These are phyloP conservation scores for Drosophila subquinaria DNA, from an alignment of 2,888 invertebrate genomes.

Conservation along the genomic window DNA sequence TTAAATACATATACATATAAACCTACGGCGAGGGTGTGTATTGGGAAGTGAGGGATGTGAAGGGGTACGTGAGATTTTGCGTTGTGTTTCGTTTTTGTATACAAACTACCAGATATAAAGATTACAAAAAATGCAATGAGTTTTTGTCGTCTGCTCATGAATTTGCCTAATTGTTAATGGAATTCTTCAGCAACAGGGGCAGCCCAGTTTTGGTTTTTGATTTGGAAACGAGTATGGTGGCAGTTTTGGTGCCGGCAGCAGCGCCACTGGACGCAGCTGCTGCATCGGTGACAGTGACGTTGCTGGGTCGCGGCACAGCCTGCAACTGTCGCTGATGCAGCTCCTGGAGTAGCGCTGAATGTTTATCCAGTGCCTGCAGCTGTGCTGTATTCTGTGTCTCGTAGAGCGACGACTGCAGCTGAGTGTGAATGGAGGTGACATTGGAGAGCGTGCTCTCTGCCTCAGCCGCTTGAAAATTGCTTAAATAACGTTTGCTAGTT, in stretches of 20 bases:
- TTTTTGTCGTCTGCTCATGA: conserved; percentile 25
- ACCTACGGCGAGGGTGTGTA: conserved; percentile 37
- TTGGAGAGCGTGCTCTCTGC: conserved; percentile 85
- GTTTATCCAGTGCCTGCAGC: conserved; percentile 78
- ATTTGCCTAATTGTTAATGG: conserved; percentile 83
- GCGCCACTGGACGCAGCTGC: conserved; percentile 40
- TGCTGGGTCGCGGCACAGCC: conserved; percentile 41
- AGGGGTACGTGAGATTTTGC: conserved; percentile 9
- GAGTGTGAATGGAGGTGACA: conserved; percentile 85
- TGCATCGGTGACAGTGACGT: conserved; percentile 31
- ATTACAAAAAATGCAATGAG: conserved; percentile 68
- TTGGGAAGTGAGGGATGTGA: conserved; percentile 5
- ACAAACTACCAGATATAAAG: conserved; percentile 77
- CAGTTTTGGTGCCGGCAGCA: conserved; percentile 82
- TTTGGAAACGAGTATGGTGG: conserved; percentile 86
- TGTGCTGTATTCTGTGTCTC: conserved; percentile 78
- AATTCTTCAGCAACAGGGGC: conserved; percentile 85
- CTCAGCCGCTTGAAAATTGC: conserved; percentile 76
- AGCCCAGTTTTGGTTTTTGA: conserved; percentile 86
- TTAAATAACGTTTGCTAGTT: conserved; percentile 78
- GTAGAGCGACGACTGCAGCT: conserved; percentile 85
- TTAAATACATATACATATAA: conserved; percentile 52
- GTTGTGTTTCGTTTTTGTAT: conserved; percentile 34
- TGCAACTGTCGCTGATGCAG: conserved; percentile 74
- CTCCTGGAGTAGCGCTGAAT: conserved; percentile 78